Evolutionary conservation across 2,888 invertebrate genomes (phyloP), one percentile per base, ranked within the genome.

Genomic region (Brassicogethes aeneus): DNA sequence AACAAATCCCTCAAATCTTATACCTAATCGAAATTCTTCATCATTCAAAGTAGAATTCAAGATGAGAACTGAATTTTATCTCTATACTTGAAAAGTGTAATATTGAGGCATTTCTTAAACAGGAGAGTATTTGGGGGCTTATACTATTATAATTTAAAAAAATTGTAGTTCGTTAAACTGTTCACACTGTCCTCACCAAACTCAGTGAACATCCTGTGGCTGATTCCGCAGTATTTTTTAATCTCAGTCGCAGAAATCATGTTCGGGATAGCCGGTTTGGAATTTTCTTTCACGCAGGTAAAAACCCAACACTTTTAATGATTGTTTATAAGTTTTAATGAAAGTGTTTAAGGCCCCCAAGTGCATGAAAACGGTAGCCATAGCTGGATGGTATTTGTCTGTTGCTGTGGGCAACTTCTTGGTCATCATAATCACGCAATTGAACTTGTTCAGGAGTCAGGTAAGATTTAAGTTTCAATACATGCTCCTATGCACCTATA

Each of bases 351-450:
- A 82, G 84, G 86, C 89, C 2, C 86, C 88, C 1, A 77, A 76
- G 53, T 79, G 79, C 46, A 85, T 91, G 85, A 89, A 87, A 68
- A 85, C 87, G 0, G 82, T 90, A 2, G 76, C 88, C 1, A 83
- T 86, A 56, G 87, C 89, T 0, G 78, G 80, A n/a, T 90, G 89
- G 89, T 79, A 88, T 53, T 68, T 89, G 47, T 85, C 86, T 0
- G 82, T 84, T 2, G 85, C 88, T 1, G 72, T 85, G 43, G 90
- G 90, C 2, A 89, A 90, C 62, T 68, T 87, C 15, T 75, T 88
- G 41, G 87, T 88, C 1, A 82, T 87, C 42, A 69, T 85, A 23
- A 77, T 89, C 15, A 79, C 84, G 2, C 79, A 83, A 60, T 69
- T 76, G 2, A 73, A 75, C 52, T 58, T 80, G 34, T 78, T 84